Percentiles rank a stretch among this genome's conserved stretches.
phyloP scores from a whole-genome alignment of 2,888 invertebrate species.

The Agrotis ipsilon region DNA sequence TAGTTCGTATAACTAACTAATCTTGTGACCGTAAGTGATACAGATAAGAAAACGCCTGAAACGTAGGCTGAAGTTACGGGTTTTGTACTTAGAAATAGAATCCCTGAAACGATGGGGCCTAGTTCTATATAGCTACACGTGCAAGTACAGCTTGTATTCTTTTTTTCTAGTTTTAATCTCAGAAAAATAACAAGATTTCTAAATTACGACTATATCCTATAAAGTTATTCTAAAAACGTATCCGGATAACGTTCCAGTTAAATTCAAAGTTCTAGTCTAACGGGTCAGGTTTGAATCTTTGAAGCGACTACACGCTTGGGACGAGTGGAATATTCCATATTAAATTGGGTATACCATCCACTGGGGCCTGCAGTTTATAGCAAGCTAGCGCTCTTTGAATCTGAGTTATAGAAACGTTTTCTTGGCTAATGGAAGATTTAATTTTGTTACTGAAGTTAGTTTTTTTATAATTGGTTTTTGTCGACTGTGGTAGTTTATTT shows the following conservation, averaged over 20 bases:
- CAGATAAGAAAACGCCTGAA: no score
- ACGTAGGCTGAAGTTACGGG: no score
- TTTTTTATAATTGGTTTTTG: no score
- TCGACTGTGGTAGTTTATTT: no score
- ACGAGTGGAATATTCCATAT: conserved; percentile 67
- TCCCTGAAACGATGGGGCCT: no score
- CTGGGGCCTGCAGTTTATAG: conserved; percentile 57
- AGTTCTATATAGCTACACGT: no score
- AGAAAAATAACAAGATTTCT: neutral
- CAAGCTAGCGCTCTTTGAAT: conserved; percentile 29
- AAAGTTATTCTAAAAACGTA: conserved; percentile 34
- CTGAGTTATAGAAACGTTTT: conserved; percentile 27
- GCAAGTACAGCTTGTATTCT: no score
- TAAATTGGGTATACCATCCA: conserved; percentile 71
- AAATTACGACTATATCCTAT: neutral
- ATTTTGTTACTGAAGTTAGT: neutral
- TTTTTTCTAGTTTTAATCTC: no score
- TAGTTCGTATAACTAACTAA: no score
- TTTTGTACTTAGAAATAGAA: no score
- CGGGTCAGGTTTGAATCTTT: conserved; percentile 65
- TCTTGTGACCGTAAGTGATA: no score
- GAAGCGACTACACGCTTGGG: conserved; percentile 64
- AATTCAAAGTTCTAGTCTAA: conserved; percentile 45
- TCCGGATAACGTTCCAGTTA: conserved; percentile 31
- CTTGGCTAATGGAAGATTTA: neutral